Evolutionary conservation across 2,113 vertebrate species (phyloP).

Genomic region (Thermophis baileyi): DNA sequence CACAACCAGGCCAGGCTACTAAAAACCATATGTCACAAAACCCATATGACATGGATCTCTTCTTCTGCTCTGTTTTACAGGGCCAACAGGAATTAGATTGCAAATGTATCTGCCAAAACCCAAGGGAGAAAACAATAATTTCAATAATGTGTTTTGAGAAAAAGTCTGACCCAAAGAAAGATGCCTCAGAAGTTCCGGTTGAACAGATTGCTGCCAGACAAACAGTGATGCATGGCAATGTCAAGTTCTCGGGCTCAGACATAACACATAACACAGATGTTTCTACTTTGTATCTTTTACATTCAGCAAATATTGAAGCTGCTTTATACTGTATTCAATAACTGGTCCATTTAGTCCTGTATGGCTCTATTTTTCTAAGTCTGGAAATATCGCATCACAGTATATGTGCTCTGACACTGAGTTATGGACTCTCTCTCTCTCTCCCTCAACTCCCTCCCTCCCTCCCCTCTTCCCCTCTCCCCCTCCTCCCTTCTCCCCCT

Average conservation of each 20-base stretch:
- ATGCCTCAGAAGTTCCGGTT: background rate
- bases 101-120: background rate
- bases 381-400: background rate
- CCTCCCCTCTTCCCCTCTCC: too few relatives aligned
- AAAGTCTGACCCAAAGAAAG: background rate
- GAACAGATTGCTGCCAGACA: background rate
- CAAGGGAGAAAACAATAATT: background rate
- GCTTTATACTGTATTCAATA: background rate
- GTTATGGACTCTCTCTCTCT: background rate
- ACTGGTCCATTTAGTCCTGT: background rate
- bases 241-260: background rate
- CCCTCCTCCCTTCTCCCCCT: background rate
- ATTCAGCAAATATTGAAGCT: background rate
- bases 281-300: background rate
- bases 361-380: background rate
- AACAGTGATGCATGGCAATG: background rate
- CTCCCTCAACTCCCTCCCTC: too few relatives aligned
- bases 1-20: background rate
- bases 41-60: background rate
- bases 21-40: background rate
- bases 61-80: background rate
- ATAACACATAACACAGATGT: too few relatives aligned
- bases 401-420: background rate
- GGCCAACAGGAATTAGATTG: background rate
- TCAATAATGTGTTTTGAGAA: background rate